Evolutionary conservation across 2,888 invertebrate genomes (phyloP).

Genomic region (Nomada fabriciana): DNA sequence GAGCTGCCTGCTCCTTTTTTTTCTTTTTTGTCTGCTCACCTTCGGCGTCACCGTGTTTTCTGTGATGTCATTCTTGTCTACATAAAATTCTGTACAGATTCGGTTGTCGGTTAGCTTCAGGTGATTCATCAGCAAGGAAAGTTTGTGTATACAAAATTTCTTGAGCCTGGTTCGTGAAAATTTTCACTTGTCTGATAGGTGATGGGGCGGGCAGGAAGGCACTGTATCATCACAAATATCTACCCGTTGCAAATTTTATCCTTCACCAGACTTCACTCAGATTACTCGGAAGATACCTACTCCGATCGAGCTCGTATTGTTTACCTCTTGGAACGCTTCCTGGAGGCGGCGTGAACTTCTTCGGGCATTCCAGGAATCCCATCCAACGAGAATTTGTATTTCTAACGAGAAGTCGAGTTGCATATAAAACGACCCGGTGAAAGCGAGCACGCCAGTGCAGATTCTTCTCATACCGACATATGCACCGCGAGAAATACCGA

Average conservation of each 20-base stretch:
- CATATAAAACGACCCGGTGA: constrained; percentile 1
- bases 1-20: not conserved
- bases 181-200: not conserved
- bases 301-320: not conserved
- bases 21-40: constrained; percentile 30
- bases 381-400: not conserved
- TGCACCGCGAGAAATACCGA: not conserved
- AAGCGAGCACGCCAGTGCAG: not conserved
- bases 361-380: not conserved
- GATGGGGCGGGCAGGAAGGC: not conserved
- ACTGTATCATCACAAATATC: not conserved
- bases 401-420: constrained; percentile 14
- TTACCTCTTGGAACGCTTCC: not conserved
- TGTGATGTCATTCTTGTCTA: constrained; percentile 23
- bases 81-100: not conserved
- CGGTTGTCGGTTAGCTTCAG: not conserved
- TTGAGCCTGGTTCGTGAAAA: not conserved
- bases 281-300: not conserved
- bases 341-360: not conserved
- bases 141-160: not conserved
- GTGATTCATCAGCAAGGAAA: not conserved
- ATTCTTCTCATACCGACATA: constrained; percentile 6
- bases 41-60: constrained; percentile 29
- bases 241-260: not conserved
- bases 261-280: not conserved